phyloP scores from a whole-genome alignment of 2,888 invertebrate species.

The Eupeodes latifasciatus region DNA sequence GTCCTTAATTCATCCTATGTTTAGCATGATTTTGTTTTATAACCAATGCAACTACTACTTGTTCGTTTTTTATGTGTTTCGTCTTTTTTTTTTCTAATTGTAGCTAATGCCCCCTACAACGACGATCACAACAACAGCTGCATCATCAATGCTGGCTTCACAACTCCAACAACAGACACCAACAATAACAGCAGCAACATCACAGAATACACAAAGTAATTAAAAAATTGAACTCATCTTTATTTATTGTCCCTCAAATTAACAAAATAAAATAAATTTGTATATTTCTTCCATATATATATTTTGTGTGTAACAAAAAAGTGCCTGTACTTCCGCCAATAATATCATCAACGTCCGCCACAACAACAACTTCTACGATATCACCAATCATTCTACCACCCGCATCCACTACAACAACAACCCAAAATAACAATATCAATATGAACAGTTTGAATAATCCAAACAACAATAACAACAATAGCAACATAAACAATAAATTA shows the following conservation, averaged over 20 bases:
- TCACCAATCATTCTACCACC: slow-evolving; percentile 79
- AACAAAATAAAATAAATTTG: slow-evolving; percentile 23
- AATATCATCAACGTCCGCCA: slow-evolving; percentile 80
- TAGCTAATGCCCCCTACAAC: slow-evolving; percentile 76
- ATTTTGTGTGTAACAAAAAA: slow-evolving; percentile 57
- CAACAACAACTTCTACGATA: slow-evolving; percentile 77
- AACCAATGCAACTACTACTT: not conserved
- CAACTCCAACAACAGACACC: slow-evolving; percentile 77
- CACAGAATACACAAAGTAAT: slow-evolving; percentile 75
- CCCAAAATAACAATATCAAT: slow-evolving; percentile 81
- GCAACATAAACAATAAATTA: slow-evolving; percentile 71
- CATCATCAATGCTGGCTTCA: slow-evolving; percentile 82
- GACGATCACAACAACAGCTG: slow-evolving; percentile 77
- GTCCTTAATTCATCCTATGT: not conserved
- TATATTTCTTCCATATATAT: slow-evolving; percentile 44
- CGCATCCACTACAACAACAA: slow-evolving; percentile 66
- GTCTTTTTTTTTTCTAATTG: slow-evolving; percentile 47
- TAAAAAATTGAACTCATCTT: slow-evolving; percentile 65
- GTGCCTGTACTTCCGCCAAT: slow-evolving; percentile 78
- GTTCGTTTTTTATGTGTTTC: slow-evolving; percentile 43
- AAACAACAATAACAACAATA: slow-evolving; percentile 68
- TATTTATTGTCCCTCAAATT: slow-evolving; percentile 7
- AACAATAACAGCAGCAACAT: slow-evolving; percentile 72
- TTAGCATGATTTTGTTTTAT: slow-evolving; percentile 15
- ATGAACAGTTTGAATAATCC: slow-evolving; percentile 70